Evolutionary conservation across 1,140 invertebrate species (phyloP), one percentile per base, ranked within the genome.

Genomic region (Zaprionus ornatus): DNA sequence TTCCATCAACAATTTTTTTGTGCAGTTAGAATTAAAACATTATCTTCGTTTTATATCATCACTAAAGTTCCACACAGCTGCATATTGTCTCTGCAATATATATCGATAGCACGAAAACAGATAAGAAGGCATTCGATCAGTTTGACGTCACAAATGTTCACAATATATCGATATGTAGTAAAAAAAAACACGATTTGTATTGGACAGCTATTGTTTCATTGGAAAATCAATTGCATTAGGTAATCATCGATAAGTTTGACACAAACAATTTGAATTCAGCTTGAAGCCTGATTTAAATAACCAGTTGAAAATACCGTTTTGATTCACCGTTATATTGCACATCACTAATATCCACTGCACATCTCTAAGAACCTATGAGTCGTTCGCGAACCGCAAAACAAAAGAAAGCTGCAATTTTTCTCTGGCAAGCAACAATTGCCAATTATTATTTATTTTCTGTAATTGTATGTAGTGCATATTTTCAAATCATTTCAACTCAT

Each of bases 401-500:
- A 56, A 79, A 73, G 74, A 68, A 67, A 77, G 69, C 63, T 63
- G 21, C n/a, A 35, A 23, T 64, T 69, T 40, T 56, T 62, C 59
- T 35, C 27, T 60, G 42, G 4, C 13, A 27, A 37, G n/a, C 45
- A 40, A 13, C 40, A 66, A 80, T 59, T 57, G 74, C 63, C 65
- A 32, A 32, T 75, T 59, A 12, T 23, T 64, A 52, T 70, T 73
- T 68, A 21, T 23, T 25, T 48, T 19, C 40, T 13, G 59, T 63
- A 62, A 76, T 72, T 76, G 74, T 76, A 76, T 35, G 74, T 76
- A 76, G 74, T 71, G 74, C 55, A 59, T 37, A 52, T 52, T 17
- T 23, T 42, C 10, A 3, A 54, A 19, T 37, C 40, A 50, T 29
- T 57, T 40, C 10, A 25, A 10, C 19, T 52, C 61, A 76, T 76